Evolutionary conservation across 2,113 vertebrate species (phyloP).

Genomic region (Bubo scandiacus): DNA sequence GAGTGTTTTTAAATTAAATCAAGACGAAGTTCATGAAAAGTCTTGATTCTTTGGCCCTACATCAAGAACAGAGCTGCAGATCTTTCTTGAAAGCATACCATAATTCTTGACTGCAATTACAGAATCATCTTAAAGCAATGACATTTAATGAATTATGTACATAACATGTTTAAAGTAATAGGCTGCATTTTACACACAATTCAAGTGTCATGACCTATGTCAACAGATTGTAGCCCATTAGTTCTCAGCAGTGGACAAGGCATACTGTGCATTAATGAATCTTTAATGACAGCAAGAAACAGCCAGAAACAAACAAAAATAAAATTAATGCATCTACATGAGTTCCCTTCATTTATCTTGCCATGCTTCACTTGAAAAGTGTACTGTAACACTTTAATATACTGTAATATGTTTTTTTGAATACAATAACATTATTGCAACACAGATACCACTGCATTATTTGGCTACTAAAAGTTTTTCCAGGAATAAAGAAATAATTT

Average conservation of each 20-base stretch:
- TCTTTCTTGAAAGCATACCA: background rate
- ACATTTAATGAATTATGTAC: background rate
- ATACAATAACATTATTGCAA: background rate
- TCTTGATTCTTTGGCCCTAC: background rate
- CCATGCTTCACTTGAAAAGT: background rate
- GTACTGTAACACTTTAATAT: background rate
- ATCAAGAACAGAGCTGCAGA: background rate
- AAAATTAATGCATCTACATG: background rate
- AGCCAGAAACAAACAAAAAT: background rate
- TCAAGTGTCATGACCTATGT: background rate
- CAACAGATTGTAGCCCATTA: background rate
- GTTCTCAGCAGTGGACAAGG: background rate
- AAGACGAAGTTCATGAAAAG: background rate
- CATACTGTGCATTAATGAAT: background rate
- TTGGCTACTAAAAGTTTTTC: background rate
- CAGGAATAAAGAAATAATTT: background rate
- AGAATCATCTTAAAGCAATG: background rate
- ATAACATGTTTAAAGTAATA: background rate
- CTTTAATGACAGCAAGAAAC: background rate
- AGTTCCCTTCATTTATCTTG: background rate
- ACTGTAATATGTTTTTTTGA: background rate
- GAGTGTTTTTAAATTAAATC: conserved; percentile 14
- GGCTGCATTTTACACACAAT: background rate
- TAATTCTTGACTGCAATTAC: background rate
- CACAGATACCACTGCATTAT: background rate